Percentiles rank a stretch among this genome's conserved stretches.
These are phyloP conservation scores for Agrotis exclamationis DNA, from an alignment of 2,888 invertebrate genomes.

Conservation along the genomic window DNA sequence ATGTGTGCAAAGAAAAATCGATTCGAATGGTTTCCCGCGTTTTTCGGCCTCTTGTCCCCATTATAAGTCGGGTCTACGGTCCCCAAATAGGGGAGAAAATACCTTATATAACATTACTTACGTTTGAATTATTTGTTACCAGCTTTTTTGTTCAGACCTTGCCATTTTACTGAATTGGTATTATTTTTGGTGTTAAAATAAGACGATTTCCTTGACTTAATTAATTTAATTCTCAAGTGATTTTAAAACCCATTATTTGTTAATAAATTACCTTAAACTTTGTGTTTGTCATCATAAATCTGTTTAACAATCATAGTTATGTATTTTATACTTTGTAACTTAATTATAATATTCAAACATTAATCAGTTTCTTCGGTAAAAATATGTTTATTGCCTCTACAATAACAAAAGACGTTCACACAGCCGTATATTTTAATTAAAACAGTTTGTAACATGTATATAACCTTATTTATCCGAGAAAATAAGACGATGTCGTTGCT, in stretches of 20 bases:
- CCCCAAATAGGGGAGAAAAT: constrained; percentile 30
- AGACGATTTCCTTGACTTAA: constrained; percentile 13
- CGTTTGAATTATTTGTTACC: constrained; percentile 21
- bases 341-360: constrained; percentile 17
- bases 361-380: constrained; percentile 28
- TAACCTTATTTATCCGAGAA: constrained; percentile 70
- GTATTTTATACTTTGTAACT: constrained; percentile 12
- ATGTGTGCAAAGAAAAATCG: constrained; percentile 43
- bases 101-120: constrained; percentile 17
- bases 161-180: constrained; percentile 1
- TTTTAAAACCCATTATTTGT: not conserved
- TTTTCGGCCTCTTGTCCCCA: constrained; percentile 42
- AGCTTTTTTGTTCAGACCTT: constrained; percentile 4
- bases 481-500: constrained; percentile 72
- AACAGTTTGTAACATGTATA: constrained; percentile 61
- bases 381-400: constrained; percentile 27
- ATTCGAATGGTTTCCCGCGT: constrained; percentile 31
- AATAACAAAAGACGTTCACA: constrained; percentile 64
- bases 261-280: constrained; percentile 16
- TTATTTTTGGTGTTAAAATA: not conserved
- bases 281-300: constrained; percentile 23
- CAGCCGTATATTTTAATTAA: constrained; percentile 68
- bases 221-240: not conserved
- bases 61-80: constrained; percentile 51
- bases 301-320: constrained; percentile 20